Evolutionary conservation across 2,113 vertebrate genomes (phyloP), one percentile per base, ranked within the genome.

Genomic region (Beaufortia kweichowensis): DNA sequence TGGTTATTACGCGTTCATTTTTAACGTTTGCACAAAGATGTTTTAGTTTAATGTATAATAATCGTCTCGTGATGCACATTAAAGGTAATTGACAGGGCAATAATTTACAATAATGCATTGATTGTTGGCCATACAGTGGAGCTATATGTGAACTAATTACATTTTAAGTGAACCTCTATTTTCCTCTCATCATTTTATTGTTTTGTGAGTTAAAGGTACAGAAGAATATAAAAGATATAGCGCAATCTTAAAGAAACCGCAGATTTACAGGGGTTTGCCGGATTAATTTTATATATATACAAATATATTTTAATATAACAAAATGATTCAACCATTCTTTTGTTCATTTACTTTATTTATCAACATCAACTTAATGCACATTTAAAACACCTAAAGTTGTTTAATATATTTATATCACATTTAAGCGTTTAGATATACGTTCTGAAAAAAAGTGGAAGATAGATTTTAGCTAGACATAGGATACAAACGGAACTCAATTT

Each of bases 131-230:
- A 31, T 17, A 19, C 29, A 62, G 19, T 28, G 26, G 26, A 43
- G 65, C 28, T 69, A 23, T 21, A 26, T 4, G 28, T 55, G 48
- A 55, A 33, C n/a, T 33, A 55, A 35, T 55, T 55, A 23, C n/a
- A 35, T 69, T 69, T 55, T 55, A 33, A 55, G 12, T 69, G 35
- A 0, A 69, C 67, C 29, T 69, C 65, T n/a, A 46, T 53, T 29
- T 23, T 35, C n/a, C n/a, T 6, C 17, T n/a, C 1, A 35, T 19
- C 48, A 53, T 53, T 9, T 8, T 7, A 2, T 46, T 6, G 6
- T 50, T n/a, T n/a, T 2, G 19, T 21, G 7, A 56, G 6, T 24
- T 68, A 7, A 28, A 66, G 50, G 50, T n/a, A 48, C 2, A 21
- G 60, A 10, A 29, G 66, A 69, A 19, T 8, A 53, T 35, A 8